Base-by-base conservation (phyloP, 2,113 vertebrate species). In the Spea bombifrons region DNA sequence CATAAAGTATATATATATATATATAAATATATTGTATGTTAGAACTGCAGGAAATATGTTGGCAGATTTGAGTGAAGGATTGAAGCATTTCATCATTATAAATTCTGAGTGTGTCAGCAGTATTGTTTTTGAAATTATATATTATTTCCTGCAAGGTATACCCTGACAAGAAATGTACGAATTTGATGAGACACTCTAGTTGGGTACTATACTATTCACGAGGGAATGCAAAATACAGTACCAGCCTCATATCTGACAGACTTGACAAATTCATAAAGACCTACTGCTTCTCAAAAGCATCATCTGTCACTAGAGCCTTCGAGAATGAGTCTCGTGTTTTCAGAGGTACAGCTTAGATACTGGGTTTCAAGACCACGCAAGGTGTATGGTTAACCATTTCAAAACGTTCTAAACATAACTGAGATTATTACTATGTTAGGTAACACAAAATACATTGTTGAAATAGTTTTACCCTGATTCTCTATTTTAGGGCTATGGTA, bases 71-170 rank as follows among this genome's bases (percentile, higher is more conserved):
- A 30, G 55, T 59, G 55, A 59, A 59, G 55, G 55, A 59, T 12
- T 5, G 10, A 4, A 13, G 55, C 55, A 59, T 59, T 59, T 4
- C 7, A 3, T 59, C 15, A 59, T 59, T 59, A 44, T 10, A 45
- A 45, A 13, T 44, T 45, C 63, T 7, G 17, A 8, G 5, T 7
- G 65, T 30, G 12, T 67, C 65, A 67, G 65, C 65, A 30, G 47
- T 70, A 48, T 48, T 70, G 47, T 68, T 48, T 48, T 7, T 70
- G 50, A 17, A 70, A 50, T 50, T 6, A 70, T 70, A 16, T 50
- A 70, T 70, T 50, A 70, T 70, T 70, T 70, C n/a, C n/a, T 49
- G 45, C 45, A 47, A 68, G 45, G 43, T 30, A 30, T 30, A 30
- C 30, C 30, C 2, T 30, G 30, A 30, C 30, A 30, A 17, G 43